Percentiles rank a stretch among this genome's conserved stretches.
Conservation (phyloP, 1,140 invertebrate genomes). For the Bactericera cockerelli region DNA sequence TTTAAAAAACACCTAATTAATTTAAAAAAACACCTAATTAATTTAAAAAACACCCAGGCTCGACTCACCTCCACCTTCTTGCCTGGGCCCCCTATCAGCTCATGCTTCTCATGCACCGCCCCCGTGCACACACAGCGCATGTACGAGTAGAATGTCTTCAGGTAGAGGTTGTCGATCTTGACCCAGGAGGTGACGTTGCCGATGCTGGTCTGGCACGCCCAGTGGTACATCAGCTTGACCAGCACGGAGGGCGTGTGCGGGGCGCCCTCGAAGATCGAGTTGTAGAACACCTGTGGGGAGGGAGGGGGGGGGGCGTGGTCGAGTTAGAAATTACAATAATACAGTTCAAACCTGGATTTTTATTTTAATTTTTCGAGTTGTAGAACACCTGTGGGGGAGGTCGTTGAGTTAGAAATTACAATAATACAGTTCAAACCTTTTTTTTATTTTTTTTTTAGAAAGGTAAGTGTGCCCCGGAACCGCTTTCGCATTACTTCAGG, state of each 20-base stretch:
- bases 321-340: too few species aligned
- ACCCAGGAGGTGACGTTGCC: constrained; percentile 77
- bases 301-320: constrained; percentile 65
- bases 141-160: constrained; percentile 63
- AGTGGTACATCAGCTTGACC: constrained; percentile 74
- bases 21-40: too few species aligned
- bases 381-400: constrained; percentile 51
- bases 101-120: constrained; percentile 55
- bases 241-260: constrained; percentile 62
- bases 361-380: constrained; percentile 57
- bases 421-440: too few species aligned
- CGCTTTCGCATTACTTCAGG: too few species aligned
- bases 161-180: constrained; percentile 59
- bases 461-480: too few species aligned
- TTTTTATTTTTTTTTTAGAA: neutral
- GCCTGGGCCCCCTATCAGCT: constrained; percentile 46
- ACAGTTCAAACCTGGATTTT: too few species aligned
- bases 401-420: too few species aligned
- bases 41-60: too few species aligned
- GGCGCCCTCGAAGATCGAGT: constrained; percentile 70
- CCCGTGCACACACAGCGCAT: constrained; percentile 59
- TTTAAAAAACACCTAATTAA: too few species aligned
- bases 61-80: constrained; percentile 40
- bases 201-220: constrained; percentile 74
- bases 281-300: constrained; percentile 52